These are phyloP conservation scores for Megaceryle torquata DNA, from an alignment of 2,113 vertebrate species.

Conservation along the genomic window DNA sequence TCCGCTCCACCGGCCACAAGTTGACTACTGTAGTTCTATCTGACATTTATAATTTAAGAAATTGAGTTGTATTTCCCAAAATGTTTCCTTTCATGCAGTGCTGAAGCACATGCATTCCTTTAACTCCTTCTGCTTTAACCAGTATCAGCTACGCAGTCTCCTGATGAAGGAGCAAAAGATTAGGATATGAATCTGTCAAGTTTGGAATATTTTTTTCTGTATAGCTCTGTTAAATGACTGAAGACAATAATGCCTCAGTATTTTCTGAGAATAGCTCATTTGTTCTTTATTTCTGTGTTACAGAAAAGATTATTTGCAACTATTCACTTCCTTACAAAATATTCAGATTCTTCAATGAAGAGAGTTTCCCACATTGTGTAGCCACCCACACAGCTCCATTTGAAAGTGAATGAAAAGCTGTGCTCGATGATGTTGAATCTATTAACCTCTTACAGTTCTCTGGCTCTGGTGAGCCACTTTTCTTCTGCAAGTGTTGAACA, in stretches of 20 bases:
- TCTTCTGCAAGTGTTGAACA: neutral
- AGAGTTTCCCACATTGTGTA: conserved; percentile 86
- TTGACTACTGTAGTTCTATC: neutral
- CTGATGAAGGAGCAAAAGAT: conserved; percentile 61
- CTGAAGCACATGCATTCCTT: neutral
- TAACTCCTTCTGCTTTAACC: conserved; percentile 6
- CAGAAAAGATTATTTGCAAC: conserved; percentile 88
- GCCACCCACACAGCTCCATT: conserved; percentile 81
- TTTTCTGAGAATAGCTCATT: conserved; percentile 86
- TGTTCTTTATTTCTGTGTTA: conserved; percentile 81
- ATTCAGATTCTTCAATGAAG: conserved; percentile 89
- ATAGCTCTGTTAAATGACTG: conserved; percentile 57
- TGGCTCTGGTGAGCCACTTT: conserved; percentile 54
- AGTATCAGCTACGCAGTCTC: neutral
- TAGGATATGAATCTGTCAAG: conserved; percentile 80
- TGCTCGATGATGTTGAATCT: conserved; percentile 61
- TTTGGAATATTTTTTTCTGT: conserved; percentile 75
- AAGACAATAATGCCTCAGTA: conserved; percentile 74
- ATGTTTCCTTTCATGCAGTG: neutral
- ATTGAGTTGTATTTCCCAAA: neutral
- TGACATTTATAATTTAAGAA: neutral
- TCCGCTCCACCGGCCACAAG: neutral
- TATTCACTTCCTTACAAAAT: conserved; percentile 92
- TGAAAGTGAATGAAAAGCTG: conserved; percentile 74
- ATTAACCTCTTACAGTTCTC: conserved; percentile 66